Base-by-base conservation (phyloP, 2,888 invertebrate species). In the Chrysotoxum bicinctum region DNA sequence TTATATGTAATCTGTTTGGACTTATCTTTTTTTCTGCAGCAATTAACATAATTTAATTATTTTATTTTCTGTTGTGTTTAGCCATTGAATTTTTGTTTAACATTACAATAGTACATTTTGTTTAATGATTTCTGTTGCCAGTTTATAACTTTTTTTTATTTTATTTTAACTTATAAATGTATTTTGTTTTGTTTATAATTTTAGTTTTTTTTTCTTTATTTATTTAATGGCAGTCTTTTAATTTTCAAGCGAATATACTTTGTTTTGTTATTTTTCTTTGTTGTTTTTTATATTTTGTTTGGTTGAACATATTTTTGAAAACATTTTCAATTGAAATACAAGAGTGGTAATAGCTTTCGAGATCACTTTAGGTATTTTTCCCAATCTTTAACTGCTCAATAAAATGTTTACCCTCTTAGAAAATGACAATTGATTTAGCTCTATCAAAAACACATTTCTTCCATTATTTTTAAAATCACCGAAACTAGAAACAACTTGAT, bases 201-300 rank as follows among this genome's bases (percentile, higher is more conserved):
- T 72, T 12, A 48, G 9, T 48, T 43, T 32, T 70, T 19, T 60
- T 32, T 72, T 40, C 32, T 70, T 56, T 54, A 37, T 85, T 80
- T 84, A 52, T 79, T 85, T 76, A 85, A 85, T 85, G 85, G 85
- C 85, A 85, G 85, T 85, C 85, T 85, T 85, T 80, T 81, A 35
- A 66, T 62, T 77, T 84, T 81, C 54, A 81, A 85, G 85, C 85
- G 85, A 85, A 81, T 50, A 32, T 58, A 40, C 37, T 60, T 16
- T 21, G 19, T 40, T 48, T 81, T 37, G 12, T 37, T 0, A 14
- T 37, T 37, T 76, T 35, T 32, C 3, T 35, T 35, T 8, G 21
- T 32, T 58, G 43, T 81, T 76, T 73, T 73, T 79, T 10, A 26
- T 2, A 21, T 74, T 64, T 72, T 76, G 40, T 12, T 30, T 8